Base-by-base conservation (phyloP, 2,797 vertebrate species). In the Siniperca scherzeri region DNA sequence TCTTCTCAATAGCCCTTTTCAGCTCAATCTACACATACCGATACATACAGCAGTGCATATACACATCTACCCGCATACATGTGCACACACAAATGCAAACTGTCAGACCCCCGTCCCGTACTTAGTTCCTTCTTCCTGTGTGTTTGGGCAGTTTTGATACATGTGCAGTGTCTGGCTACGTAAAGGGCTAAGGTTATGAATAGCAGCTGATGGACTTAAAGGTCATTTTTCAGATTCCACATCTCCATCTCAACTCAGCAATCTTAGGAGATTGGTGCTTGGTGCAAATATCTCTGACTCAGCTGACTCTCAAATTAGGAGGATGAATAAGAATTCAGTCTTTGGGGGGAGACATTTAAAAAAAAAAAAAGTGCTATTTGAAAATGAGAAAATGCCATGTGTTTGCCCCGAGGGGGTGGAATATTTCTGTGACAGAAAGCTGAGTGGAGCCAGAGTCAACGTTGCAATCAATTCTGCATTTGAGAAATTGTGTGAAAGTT, bases 321-420 rank as follows among this genome's bases (percentile, higher is more conserved):
- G 78, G 67, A 85, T 87, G 70, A 87, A 89, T 80, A 87, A 80
- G 33, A 89, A 86, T 74, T 83, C 62, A 38, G 36, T 82, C 56
- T 83, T 73, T 62, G 27, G 81, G 70, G 56, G 22, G 57, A 59
- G 55, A 42, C 30, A 40, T 68, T 57, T 67, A 61, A 64, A 22
- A 14, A 52, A 62, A 67, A 67, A 69, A 70, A 36, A 60, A 72
- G 40, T 76, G 50, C 82, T 81, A 87, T 85, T 89, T 90, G 74
- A 91, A 91, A 91, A 91, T 90, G 81, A 90, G 82, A 88, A 89
- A 93, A 89, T 79, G 87, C 73, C 55, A 74, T 64, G 85, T 38
- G 17, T 82, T 86, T 81, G 70, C 84, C 91, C 84, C 38, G 76
- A 87, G 87, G 88, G 86, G 57, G 40, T 62, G 64, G 77, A 89